Conservation (phyloP, 2,797 vertebrate species). For the Selene dorsalis region DNA sequence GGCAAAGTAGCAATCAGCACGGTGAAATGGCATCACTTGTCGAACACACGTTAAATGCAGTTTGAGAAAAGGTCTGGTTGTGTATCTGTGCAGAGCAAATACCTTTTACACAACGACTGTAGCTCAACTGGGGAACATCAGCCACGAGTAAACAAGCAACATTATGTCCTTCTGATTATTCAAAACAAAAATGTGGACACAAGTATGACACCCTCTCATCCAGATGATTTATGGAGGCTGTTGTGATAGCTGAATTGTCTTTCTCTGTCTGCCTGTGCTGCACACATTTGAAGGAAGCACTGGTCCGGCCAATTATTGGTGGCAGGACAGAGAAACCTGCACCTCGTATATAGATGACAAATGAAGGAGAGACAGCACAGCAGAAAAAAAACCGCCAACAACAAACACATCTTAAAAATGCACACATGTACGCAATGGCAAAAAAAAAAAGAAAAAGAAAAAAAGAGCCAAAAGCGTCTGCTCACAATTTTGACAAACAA, state of each 20-base stretch:
- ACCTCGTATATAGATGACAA: conserved; percentile 68
- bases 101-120: conserved; percentile 49
- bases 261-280: conserved; percentile 54
- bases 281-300: conserved; percentile 66
- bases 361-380: conserved; percentile 58
- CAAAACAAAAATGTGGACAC: conserved; percentile 67
- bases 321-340: conserved; percentile 70
- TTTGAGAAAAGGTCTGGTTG: conserved; percentile 34
- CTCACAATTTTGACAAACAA: conserved; percentile 72
- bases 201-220: conserved; percentile 70
- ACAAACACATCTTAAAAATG: conserved; percentile 52
- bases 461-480: conserved; percentile 29
- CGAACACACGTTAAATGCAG: conserved; percentile 32
- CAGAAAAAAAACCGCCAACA: conserved; percentile 24
- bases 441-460: neutral
- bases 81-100: conserved; percentile 38
- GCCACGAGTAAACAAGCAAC: conserved; percentile 59
- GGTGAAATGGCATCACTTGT: conserved; percentile 55
- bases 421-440: conserved; percentile 27
- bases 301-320: conserved; percentile 73
- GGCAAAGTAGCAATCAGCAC: conserved; percentile 59
- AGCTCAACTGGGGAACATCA: conserved; percentile 55
- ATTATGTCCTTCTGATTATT: conserved; percentile 69
- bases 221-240: conserved; percentile 75
- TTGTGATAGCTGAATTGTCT: conserved; percentile 68